Base-by-base conservation (phyloP, 2,113 vertebrate genomes). In the Ceuthmochares aereus region DNA sequence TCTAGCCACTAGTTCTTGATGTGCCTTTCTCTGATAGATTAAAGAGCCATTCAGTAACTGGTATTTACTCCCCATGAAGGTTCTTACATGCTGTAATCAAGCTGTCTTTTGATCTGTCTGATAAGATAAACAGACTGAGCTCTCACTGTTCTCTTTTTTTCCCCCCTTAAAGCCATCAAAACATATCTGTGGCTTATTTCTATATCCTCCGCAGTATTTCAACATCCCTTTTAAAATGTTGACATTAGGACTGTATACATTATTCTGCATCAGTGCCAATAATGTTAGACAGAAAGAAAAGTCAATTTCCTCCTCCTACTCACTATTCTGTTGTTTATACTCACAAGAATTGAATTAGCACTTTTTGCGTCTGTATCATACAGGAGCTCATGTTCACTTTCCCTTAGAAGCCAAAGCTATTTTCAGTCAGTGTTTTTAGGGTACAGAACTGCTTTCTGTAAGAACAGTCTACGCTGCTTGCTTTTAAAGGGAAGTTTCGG, bases 91-190 rank as follows among this genome's bases (percentile, higher is more conserved):
- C 80, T 94, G 93, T 91, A 95, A 96, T 95, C 89, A 95, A 92
- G 60, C 75, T 95, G 95, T 89, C 92, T 94, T 92, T 88, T 90
- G 90, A 95, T 96, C 92, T 81, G 25, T 86, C 66, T 96, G 96
- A 86, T 88, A 93, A 93, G 68, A 95, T 93, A 95, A 97, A 95
- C 92, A 94, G 55, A 96, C 66, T 90, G 90, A 93, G 90, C 64
- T 97, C 92, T 95, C 59, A 21, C 67, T 94, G 67, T 80, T 96
- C 68, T 76, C 40, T 83, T 73, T 40, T 47, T 78, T 49, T 47
- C 30, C 9, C 5, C n/a, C 23, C 30, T 94, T 88, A 37, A 68
- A 90, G 76, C 63, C 72, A 93, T 86, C 95, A 95, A 95, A 97
- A 96, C 54, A 54, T 94, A 74, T 95, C 86, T 89, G 45, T 69